A percentile compares a stretch with the other conserved stretches of the same genome.
phyloP scores from a whole-genome alignment of 2,888 invertebrate genomes.

The Hirtodrosophila duncani region DNA sequence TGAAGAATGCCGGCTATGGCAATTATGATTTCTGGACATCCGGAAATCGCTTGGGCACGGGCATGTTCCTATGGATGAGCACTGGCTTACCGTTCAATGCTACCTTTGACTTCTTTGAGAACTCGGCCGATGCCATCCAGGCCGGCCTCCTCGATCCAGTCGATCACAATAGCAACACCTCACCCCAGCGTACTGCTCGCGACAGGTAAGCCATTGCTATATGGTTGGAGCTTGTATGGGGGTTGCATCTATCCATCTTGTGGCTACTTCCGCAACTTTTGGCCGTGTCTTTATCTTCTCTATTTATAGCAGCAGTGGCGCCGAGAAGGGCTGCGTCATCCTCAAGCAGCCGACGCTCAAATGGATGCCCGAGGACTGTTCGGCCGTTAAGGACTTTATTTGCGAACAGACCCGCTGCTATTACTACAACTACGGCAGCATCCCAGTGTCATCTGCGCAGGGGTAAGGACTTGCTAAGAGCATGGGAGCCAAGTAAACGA shows the following conservation, averaged over 20 bases:
- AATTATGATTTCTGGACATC: constrained; percentile 94
- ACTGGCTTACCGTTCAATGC: constrained; percentile 92
- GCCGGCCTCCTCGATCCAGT: constrained; percentile 80
- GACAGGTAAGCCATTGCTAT: constrained; percentile 79
- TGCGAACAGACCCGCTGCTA: constrained; percentile 94
- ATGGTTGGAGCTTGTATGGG: background rate
- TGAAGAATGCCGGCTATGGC: constrained; percentile 90
- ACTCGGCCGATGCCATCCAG: constrained; percentile 79
- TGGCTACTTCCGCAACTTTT: background rate
- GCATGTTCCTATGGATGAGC: constrained; percentile 94
- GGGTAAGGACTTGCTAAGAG: constrained; percentile 83
- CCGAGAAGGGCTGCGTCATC: constrained; percentile 86
- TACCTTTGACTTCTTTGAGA: constrained; percentile 90
- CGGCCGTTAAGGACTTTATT: constrained; percentile 90
- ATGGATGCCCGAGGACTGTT: constrained; percentile 91
- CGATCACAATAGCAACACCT: constrained; percentile 85
- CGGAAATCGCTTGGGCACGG: constrained; percentile 90
- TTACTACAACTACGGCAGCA: constrained; percentile 94
- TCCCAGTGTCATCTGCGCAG: constrained; percentile 93
- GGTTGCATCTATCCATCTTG: background rate
- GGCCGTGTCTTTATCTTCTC: constrained; percentile 25
- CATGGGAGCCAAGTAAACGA: constrained; percentile 25
- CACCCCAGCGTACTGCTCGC: constrained; percentile 87
- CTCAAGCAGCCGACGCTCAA: constrained; percentile 87
- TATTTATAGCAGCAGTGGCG: constrained; percentile 81